Evolutionary conservation across 2,797 vertebrate species (phyloP), one percentile per base, ranked within the genome.

Genomic region (Sphenodon punctatus): DNA sequence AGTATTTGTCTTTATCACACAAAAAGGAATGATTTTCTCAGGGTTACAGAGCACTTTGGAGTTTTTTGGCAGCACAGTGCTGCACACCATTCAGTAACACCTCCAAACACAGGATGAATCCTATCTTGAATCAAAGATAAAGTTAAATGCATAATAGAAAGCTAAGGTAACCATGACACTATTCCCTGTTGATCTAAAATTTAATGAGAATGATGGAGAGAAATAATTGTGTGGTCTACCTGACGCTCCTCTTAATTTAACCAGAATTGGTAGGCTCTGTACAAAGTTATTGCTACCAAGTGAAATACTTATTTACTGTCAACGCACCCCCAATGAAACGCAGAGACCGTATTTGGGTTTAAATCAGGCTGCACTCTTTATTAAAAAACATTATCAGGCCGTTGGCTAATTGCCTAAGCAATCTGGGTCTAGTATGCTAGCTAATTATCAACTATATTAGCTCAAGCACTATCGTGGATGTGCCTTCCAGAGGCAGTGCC

Each of bases 201-300:
- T 94, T 95, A 96, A 94, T 94, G 93, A 95, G 91, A 71, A 86
- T 42, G 75, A 85, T 68, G 59, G 88, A 90, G 70, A 90, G 87
- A 92, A 92, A 59, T 89, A 93, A 93, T 88, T 93, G 69, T 91
- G 58, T 75, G 36, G 67, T 91, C 75, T 87, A 89, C 85, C 67
- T 80, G 84, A 84, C 55, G 87, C 81, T 86, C 82, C 76, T 91
- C 89, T 91, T 94, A 90, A 94, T 93, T 94, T 91, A 93, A 91
- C 72, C 56, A 85, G 79, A 83, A 93, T 64, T 75, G 77, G 53
- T 89, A 87, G 76, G 67, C 73, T 82, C 85, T 67, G 60, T 89
- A 34, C 72, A 71, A 89, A 91, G 86, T 91, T 92, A 77, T 60
- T 82, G 56, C 67, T 72, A 90, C 75, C 90, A 92, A 78, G 73